Evolutionary conservation across 1,140 invertebrate species (phyloP), one percentile per base, ranked within the genome.

Genomic region (Manduca sexta): DNA sequence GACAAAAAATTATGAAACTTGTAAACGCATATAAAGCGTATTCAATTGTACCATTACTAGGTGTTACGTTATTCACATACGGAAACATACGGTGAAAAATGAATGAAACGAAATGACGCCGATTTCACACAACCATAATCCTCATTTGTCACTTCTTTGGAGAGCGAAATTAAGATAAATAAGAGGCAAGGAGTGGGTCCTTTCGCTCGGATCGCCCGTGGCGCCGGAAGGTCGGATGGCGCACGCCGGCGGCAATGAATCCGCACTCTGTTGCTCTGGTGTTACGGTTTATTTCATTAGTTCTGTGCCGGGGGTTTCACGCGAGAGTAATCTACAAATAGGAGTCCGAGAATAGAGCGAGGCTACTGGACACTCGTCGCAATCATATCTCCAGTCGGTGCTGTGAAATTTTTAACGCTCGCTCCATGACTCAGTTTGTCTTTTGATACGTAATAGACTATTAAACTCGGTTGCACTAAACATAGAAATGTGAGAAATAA

Each of bases 321-420:
- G 63, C 56, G 57, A 66, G 70, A 73, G 70, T 73, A 69, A 65
- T 81, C 75, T 71, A 83, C 81, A 83, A 84, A 84, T 84, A 84
- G 81, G 65, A 69, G 70, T 76, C 69, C 75, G 60, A 82, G 77
- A 84, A 84, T 84, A 84, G 81, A 82, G 72, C 79, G 81, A 84
- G 81, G 81, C 77, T 83, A 83, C 78, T 84, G 77, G 77, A 84
- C 76, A 81, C 52, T 56, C 70, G 67, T 65, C 70, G 72, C 70
- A 72, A 71, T 69, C 69, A 72, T 74, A 73, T 79, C 71, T 80
- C 74, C 80, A 81, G 74, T 54, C 57, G 58, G 52, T 60, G 63
- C 66, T 56, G 69, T 60, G 60, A 73, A 63, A 62, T 74, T 74
- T 72, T 75, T 51, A 51, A 69, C 46, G 49, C 38, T 59, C 12